Conservation (phyloP, 2,888 invertebrate genomes). For the Brachypterus glaber region DNA sequence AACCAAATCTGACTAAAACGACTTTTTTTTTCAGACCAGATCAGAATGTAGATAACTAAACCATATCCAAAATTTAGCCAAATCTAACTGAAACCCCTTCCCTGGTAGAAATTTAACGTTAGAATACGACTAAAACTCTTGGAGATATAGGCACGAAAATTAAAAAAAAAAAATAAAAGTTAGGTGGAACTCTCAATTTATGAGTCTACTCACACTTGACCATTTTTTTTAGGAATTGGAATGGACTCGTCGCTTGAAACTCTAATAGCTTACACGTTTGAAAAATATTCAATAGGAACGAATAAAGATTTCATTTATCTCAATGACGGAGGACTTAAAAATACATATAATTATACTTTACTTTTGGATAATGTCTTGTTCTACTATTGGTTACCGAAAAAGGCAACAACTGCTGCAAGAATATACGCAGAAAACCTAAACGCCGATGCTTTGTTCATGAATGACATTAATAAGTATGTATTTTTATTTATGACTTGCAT, state of each 20-base stretch:
- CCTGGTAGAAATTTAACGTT: too few relatives aligned
- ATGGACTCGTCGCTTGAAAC: conserved; percentile 70
- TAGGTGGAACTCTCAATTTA: too few relatives aligned
- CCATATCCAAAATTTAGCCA: too few relatives aligned
- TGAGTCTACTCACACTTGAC: too few relatives aligned
- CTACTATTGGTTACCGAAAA: conserved; percentile 60
- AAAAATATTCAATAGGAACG: conserved; percentile 75
- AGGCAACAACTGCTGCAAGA: conserved; percentile 61
- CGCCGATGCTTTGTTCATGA: conserved; percentile 12
- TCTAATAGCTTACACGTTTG: conserved; percentile 77
- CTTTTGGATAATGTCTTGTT: conserved; percentile 66
- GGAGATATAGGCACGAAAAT: too few relatives aligned
- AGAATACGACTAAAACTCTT: too few relatives aligned
- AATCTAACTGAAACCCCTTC: too few relatives aligned
- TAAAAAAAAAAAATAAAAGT: too few relatives aligned
- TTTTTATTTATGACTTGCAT: not conserved
- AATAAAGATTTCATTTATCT: conserved; percentile 41
- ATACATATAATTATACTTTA: conserved; percentile 57
- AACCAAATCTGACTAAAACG: too few relatives aligned
- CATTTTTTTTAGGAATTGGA: conserved; percentile 46
- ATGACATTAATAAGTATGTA: conserved; percentile 18
- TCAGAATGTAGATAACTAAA: too few relatives aligned
- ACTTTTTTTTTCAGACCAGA: too few relatives aligned
- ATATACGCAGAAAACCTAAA: conserved; percentile 56
- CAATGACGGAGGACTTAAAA: conserved; percentile 54